Conservation (phyloP, 1,140 invertebrate genomes). For the Neuroterus valhalla region DNA sequence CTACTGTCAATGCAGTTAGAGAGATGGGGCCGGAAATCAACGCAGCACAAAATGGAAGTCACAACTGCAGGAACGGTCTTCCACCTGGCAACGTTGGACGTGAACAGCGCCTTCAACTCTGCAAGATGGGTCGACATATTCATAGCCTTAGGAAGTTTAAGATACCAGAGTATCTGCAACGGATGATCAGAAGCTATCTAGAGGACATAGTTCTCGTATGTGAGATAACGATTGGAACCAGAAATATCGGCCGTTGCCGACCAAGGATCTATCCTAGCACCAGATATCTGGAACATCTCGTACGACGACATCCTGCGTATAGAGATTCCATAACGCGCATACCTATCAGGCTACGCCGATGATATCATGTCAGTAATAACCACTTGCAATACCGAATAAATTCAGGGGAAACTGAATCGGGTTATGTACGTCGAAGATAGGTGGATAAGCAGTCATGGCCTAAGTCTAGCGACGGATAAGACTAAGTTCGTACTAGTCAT, state of each 20-base stretch:
- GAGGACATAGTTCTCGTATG: neutral
- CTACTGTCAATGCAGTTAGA: neutral
- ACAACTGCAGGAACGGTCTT: neutral
- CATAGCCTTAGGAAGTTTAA: neutral
- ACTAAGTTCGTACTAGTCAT: too few species aligned
- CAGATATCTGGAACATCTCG: conserved; percentile 28
- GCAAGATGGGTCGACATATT: neutral
- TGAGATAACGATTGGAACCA: neutral
- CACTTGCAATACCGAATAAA: too few species aligned
- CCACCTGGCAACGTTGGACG: conserved; percentile 8
- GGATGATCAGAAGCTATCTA: neutral
- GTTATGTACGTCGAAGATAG: too few species aligned
- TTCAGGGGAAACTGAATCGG: too few species aligned
- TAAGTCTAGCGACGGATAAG: conserved; percentile 4
- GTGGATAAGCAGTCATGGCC: too few species aligned
- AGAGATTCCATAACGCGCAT: conserved; percentile 28
- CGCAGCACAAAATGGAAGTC: neutral
- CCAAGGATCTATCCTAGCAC: neutral
- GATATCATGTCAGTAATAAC: conserved; percentile 38
- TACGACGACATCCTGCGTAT: too few species aligned
- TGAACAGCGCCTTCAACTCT: conserved; percentile 27
- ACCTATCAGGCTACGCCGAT: conserved; percentile 36
- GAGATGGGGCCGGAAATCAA: neutral
- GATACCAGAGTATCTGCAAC: neutral
- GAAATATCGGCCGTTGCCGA: neutral